Base-by-base conservation (phyloP, 2,113 vertebrate genomes). In the Malurus cyaneus region DNA sequence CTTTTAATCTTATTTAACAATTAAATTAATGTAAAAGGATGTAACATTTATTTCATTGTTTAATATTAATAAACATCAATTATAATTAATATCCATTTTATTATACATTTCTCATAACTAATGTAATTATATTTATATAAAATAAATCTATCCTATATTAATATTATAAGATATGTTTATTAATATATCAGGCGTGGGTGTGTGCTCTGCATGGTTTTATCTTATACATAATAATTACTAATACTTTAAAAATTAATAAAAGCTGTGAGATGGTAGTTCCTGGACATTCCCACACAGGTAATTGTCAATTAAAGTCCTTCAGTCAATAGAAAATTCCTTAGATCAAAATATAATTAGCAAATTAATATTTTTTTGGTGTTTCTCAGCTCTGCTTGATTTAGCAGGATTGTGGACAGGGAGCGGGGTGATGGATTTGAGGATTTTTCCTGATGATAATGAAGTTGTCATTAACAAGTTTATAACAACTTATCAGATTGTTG, bases 211-310 rank as follows among this genome's bases (percentile, higher is more conserved):
- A n/a, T n/a, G n/a, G n/a, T n/a, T n/a, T n/a, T n/a, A n/a, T n/a
- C n/a, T n/a, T n/a, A n/a, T n/a, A n/a, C n/a, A n/a, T n/a, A n/a
- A n/a, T n/a, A n/a, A n/a, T n/a, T n/a, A n/a, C n/a, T n/a, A n/a
- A n/a, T n/a, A n/a, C n/a, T n/a, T n/a, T 39, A 39, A 39, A 39
- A 24, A 49, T 34, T 81, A 69, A 36, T 70, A 74, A 66, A 78
- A 79, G 14, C 67, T 49, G 47, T 49, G 23, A 49, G 21, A 49
- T 49, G 47, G 21, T 49, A 23, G 46, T 46, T 46, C 46, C 46
- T 46, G 15, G 41, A 34, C 10, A 6, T 56, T 77, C 21, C 13
- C 61, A 13, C 0, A 0, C 2, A 4, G 24, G 32, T 31, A 25
- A n/a, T 71, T 66, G 31, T 39, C 39, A 39, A 39, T 39, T 39